phyloP scores from a whole-genome alignment of 2,888 invertebrate genomes.

The Orthosia incerta region DNA sequence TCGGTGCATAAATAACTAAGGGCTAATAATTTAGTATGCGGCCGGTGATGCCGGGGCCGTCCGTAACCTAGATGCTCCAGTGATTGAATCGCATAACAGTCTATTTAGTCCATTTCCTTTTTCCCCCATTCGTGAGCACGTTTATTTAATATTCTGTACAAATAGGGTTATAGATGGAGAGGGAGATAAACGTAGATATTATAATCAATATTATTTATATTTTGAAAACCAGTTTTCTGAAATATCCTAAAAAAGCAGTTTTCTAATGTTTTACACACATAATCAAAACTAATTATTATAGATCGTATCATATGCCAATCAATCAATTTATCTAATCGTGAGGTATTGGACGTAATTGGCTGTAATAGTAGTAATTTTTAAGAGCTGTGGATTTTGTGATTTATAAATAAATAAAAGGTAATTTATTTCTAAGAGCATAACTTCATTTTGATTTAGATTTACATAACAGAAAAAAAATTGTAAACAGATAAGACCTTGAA shows the following conservation, averaged over 20 bases:
- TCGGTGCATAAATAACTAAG: conserved; percentile 90
- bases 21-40: conserved; percentile 90
- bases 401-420: neutral
- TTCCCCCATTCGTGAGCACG: conserved; percentile 59
- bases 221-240: neutral
- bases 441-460: neutral
- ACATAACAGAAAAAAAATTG: neutral
- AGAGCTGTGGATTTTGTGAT: no score
- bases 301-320: neutral
- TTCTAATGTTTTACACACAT: no score
- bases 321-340: neutral
- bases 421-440: neutral
- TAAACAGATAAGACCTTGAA: neutral
- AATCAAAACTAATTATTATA: neutral
- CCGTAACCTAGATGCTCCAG: conserved; percentile 81
- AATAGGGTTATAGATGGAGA: conserved; percentile 32
- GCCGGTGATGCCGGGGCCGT: conserved; percentile 82
- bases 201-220: neutral
- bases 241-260: no score
- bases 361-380: no score
- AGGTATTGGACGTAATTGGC: neutral
- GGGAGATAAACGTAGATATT: neutral
- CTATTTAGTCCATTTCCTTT: conserved; percentile 82
- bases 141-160: conserved; percentile 52
- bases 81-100: conserved; percentile 87